phyloP scores from a whole-genome alignment of 2,888 invertebrate species.

The Galeruca laticollis region DNA sequence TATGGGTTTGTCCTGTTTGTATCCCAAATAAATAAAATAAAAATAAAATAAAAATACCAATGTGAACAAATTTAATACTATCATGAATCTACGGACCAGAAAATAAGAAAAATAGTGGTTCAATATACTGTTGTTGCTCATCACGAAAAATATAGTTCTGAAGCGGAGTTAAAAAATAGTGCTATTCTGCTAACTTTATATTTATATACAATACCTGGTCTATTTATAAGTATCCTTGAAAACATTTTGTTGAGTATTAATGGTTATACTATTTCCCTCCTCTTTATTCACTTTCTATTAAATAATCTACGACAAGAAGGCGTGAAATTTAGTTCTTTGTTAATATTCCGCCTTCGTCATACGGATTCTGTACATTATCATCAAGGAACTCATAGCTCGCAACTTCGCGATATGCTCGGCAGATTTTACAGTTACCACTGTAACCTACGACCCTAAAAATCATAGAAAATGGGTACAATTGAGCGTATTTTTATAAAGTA shows the following conservation, averaged over 20 bases:
- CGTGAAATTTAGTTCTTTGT: slow-evolving; percentile 42
- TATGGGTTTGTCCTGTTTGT: no score
- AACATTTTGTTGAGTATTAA: slow-evolving; percentile 37
- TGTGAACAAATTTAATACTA: no score
- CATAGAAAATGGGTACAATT: no score
- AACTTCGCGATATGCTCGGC: not conserved
- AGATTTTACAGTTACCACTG: not conserved
- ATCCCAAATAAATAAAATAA: no score
- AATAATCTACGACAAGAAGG: slow-evolving; percentile 40
- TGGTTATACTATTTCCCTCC: slow-evolving; percentile 31
- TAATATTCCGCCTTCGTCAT: slow-evolving; percentile 38
- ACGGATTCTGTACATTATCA: not conserved
- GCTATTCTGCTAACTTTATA: no score
- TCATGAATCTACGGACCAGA: no score
- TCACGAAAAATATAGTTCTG: no score
- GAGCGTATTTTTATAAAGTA: not conserved
- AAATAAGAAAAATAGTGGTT: no score
- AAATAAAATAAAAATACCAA: no score
- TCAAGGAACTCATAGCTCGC: not conserved
- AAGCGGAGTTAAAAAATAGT: no score
- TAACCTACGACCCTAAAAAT: not conserved
- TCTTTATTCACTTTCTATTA: slow-evolving; percentile 42
- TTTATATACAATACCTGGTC: not conserved
- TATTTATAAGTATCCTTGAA: slow-evolving; percentile 37
- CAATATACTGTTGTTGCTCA: no score